Conservation (phyloP, 1,140 invertebrate genomes). For the Hycleus phaleratus region DNA sequence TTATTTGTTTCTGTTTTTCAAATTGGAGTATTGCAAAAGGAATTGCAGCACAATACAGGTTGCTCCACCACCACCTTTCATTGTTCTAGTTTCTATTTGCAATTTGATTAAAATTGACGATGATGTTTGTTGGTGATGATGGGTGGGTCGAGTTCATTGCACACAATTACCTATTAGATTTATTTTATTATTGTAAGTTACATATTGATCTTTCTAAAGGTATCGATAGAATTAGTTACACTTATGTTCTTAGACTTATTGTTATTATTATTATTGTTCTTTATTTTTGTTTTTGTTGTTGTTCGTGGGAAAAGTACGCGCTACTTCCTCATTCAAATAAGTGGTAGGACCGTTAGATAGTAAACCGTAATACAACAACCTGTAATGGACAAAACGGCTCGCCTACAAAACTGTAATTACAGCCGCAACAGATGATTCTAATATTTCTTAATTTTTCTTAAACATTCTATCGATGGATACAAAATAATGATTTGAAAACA, state of each 20-base stretch:
- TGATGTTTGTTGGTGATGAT: neutral
- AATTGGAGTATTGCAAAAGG: no score
- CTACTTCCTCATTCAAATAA: constrained; percentile 20
- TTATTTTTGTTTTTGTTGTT: neutral
- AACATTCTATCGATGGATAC: no score
- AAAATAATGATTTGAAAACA: no score
- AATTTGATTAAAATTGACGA: neutral
- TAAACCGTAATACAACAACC: constrained; percentile 13
- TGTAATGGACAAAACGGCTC: constrained; percentile 8
- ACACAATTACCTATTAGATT: constrained; percentile 4
- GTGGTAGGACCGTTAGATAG: constrained; percentile 13
- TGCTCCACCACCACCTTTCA: no score
- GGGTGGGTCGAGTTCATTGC: constrained; percentile 8
- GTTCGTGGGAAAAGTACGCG: constrained; percentile 17
- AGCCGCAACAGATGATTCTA: neutral
- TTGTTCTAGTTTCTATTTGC: no score
- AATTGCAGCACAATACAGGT: no score
- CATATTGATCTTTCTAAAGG: no score
- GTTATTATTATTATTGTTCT: no score
- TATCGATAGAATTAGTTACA: no score
- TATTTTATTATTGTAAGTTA: neutral
- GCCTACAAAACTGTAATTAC: constrained; percentile 7
- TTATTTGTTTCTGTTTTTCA: no score
- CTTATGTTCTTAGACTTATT: no score
- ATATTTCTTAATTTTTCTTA: no score